phyloP scores from a whole-genome alignment of 2,797 vertebrate genomes.

The Syngnathus acus region DNA sequence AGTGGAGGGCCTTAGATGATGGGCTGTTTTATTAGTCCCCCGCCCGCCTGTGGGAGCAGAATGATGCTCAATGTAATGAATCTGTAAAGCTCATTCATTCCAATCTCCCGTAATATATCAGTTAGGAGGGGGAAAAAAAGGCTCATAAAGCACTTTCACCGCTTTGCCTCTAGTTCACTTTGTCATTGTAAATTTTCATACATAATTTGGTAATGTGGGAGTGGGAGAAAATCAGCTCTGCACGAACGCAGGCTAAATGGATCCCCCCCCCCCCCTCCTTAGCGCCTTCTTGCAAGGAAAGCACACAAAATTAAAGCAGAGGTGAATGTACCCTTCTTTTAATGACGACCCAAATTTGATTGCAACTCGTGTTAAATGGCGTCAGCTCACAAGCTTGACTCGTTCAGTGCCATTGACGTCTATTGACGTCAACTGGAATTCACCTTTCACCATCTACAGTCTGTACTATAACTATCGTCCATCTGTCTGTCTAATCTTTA shows the following conservation, averaged over 20 bases:
- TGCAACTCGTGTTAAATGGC: too few species aligned
- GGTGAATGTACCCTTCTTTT: background rate
- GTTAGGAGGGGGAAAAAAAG: slow-evolving; percentile 23
- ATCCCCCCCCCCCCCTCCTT: background rate
- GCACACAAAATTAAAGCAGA: background rate
- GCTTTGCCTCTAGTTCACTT: slow-evolving; percentile 37
- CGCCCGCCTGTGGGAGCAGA: background rate
- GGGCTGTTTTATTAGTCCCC: background rate
- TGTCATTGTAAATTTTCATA: slow-evolving; percentile 37
- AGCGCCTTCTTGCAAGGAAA: background rate
- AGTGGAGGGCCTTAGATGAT: background rate
- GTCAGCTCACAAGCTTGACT: background rate
- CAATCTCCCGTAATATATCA: slow-evolving; percentile 33
- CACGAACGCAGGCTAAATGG: background rate
- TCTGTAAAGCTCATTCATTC: slow-evolving; percentile 36
- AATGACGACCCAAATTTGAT: too few species aligned
- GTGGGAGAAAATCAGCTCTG: slow-evolving; percentile 3
- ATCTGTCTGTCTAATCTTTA: background rate
- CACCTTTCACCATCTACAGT: too few species aligned
- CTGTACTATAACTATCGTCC: background rate
- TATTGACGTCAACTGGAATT: background rate
- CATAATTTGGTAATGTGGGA: slow-evolving; percentile 23
- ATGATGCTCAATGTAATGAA: slow-evolving; percentile 37
- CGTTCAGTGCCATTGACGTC: background rate
- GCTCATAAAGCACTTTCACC: slow-evolving; percentile 28